Conservation (phyloP, 2,888 invertebrate species). For the Epinotia ramella region DNA sequence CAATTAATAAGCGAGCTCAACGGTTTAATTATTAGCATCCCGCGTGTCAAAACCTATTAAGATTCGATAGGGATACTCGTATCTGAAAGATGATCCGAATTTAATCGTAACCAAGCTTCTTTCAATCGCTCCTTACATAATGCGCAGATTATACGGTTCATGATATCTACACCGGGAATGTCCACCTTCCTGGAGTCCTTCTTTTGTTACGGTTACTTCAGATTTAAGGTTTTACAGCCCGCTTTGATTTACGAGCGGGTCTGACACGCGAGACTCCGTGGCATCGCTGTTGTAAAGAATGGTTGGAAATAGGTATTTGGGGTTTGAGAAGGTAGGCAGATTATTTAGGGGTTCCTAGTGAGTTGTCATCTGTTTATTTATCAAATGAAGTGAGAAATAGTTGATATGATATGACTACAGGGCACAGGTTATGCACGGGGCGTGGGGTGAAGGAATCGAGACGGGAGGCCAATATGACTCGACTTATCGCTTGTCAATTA, state of each 20-base stretch:
- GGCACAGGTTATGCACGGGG: no score
- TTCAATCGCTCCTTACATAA: neutral
- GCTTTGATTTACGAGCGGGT: conserved; percentile 17
- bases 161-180: conserved; percentile 12
- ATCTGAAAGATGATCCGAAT: neutral
- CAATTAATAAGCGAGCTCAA: no score
- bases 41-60: no score
- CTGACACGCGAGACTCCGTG: neutral
- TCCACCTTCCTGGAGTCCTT: conserved; percentile 3
- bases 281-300: neutral
- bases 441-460: no score
- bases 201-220: conserved; percentile 24
- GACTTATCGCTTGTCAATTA: no score
- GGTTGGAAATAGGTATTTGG: neutral
- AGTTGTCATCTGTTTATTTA: neutral
- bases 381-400: neutral
- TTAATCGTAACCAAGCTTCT: neutral
- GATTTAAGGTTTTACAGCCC: conserved; percentile 15
- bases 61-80: no score
- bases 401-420: neutral
- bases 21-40: no score
- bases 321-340: neutral
- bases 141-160: neutral
- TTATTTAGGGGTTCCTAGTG: neutral
- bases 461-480: no score